Conservation (phyloP, 2,888 invertebrate genomes). For the Eremobia ochroleuca region DNA sequence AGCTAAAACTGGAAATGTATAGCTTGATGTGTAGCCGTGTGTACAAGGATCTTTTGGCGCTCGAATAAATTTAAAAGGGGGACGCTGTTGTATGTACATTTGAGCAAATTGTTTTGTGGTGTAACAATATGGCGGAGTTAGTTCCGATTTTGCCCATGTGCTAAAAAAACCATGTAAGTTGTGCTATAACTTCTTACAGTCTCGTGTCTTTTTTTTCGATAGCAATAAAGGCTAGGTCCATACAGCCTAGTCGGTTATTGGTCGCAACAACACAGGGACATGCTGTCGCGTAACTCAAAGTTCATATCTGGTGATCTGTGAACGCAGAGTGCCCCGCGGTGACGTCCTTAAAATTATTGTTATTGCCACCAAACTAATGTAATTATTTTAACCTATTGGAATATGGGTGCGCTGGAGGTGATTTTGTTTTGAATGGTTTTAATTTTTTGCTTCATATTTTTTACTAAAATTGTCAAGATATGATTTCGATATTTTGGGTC, state of each 20-base stretch:
- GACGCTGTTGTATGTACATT: not conserved
- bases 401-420: conserved; percentile 72
- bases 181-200: not conserved
- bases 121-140: not conserved
- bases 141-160: not conserved
- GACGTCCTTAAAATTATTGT: conserved; percentile 84
- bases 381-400: conserved; percentile 85
- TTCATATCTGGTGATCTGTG: conserved; percentile 89
- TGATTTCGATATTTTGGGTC: not conserved
- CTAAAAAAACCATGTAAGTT: not conserved
- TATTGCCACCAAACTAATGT: conserved; percentile 89
- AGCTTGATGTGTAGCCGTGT: too few relatives aligned
- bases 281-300: conserved; percentile 78
- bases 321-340: conserved; percentile 77
- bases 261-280: conserved; percentile 50
- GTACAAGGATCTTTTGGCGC: not conserved
- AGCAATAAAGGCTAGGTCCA: not conserved
- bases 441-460: conserved; percentile 25
- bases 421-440: conserved; percentile 21
- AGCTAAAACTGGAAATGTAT: too few relatives aligned
- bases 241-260: conserved; percentile 47
- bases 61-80: not conserved
- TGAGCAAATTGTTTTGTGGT: not conserved
- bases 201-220: not conserved
- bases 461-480: not conserved